Evolutionary conservation across 2,797 vertebrate species (phyloP), one percentile per base, ranked within the genome.

Genomic region (Sebastes cheni): DNA sequence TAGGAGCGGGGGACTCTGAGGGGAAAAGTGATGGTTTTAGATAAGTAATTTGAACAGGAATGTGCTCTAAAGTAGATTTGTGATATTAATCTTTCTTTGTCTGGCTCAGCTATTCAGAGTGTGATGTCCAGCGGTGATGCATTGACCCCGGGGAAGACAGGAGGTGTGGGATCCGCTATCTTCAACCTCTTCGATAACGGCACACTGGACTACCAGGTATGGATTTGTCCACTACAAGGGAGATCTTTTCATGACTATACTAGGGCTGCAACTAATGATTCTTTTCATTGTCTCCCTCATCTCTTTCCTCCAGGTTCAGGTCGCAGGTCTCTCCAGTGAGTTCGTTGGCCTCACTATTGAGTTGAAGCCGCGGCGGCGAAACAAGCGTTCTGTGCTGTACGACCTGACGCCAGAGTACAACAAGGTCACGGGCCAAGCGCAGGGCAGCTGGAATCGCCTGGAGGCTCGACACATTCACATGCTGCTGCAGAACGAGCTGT

Each of bases 401-500:
- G 97, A 98, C 89, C 91, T 99, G 94, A 96, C 93, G 11, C 62
- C 92, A 0, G 94, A 95, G 75, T 95, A 93, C 10, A 36, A 84
- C 80, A 77, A 87, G 58, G 83, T 32, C 1, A 86, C 91, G 0
- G 93, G 91, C 6, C 82, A 13, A 27, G 90, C 89, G 1, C 20
- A 22, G 61, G 98, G 98, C 39, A 65, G 93, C 86, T 98, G 97
- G 95, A 94, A 91, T 12, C 94, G 94, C 1, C 90, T 97, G 83
- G 97, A 97, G 1, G 97, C 97, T 4, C 95, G 98, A 0, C 97
- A 98, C 85, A 95, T 97, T 61, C 98, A 99, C 88, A 99, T 99
- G 98, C 94, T 99, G 89, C 96, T 99, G 82, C 98, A 99, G 95
- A 99, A 97, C 0, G 98, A 99, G 79, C 97, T 99, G 27, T 99